A percentile compares a stretch with the other conserved stretches of the same genome.
phyloP scores from a whole-genome alignment of 2,888 invertebrate genomes.

The Patella pellucida region DNA sequence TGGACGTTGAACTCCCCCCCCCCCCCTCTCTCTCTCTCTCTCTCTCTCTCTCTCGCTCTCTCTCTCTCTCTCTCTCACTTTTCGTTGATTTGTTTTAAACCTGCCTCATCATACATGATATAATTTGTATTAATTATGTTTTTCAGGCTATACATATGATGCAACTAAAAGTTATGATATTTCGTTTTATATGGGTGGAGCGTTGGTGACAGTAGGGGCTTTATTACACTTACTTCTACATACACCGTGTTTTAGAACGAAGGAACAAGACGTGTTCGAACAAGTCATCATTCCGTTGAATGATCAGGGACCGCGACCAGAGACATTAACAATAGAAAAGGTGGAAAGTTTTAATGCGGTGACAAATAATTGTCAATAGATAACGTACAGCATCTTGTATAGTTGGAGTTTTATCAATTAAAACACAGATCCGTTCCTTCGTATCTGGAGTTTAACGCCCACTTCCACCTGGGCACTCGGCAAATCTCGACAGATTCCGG shows the following conservation, averaged over 20 bases:
- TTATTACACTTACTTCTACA: conserved; percentile 78
- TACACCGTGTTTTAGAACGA: conserved; percentile 52
- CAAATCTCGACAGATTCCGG: too few relatives aligned
- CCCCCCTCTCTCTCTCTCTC: background rate
- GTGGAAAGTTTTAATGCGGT: too few relatives aligned
- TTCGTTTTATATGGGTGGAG: conserved; percentile 93
- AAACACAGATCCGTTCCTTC: too few relatives aligned
- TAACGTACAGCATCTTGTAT: too few relatives aligned
- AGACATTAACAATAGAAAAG: background rate
- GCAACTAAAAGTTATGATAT: conserved; percentile 86
- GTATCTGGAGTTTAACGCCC: too few relatives aligned
- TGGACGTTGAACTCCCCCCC: too few relatives aligned
- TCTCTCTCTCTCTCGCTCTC: background rate
- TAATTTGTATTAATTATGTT: conserved; percentile 70
- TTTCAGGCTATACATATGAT: conserved; percentile 91
- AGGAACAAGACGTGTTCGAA: background rate
- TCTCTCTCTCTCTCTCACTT: too few relatives aligned
- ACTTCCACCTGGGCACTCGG: too few relatives aligned
- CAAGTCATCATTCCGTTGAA: background rate
- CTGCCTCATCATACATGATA: too few relatives aligned
- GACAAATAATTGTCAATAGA: too few relatives aligned
- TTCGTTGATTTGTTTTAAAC: too few relatives aligned
- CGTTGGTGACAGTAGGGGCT: conserved; percentile 87
- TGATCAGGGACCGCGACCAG: background rate
- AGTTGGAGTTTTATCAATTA: too few relatives aligned